Conservation (phyloP, 2,797 vertebrate species). For the Lemur catta region DNA sequence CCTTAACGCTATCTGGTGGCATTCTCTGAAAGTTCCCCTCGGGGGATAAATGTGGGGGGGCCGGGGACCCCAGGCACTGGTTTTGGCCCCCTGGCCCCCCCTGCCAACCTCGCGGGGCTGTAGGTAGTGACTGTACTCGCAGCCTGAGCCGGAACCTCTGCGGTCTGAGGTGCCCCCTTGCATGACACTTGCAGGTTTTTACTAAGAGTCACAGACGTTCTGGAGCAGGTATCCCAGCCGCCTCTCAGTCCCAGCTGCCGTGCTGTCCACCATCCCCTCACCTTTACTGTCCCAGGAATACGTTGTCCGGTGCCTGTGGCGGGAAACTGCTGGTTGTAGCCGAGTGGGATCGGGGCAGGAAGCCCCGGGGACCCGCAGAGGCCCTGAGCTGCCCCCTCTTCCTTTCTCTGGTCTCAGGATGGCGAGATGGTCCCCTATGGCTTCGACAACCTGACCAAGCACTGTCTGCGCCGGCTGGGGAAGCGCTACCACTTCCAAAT, state of each 20-base stretch:
- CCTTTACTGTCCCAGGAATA: too few species aligned
- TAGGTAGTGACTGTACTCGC: background rate
- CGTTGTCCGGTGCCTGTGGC: background rate
- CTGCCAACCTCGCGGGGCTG: background rate
- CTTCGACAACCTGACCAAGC: conserved; percentile 83
- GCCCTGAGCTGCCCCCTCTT: background rate
- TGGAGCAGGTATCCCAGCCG: background rate
- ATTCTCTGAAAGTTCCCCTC: background rate
- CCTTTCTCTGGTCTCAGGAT: conserved; percentile 82
- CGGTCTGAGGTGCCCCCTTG: background rate
- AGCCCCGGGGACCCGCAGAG: background rate
- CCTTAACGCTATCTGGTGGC: background rate
- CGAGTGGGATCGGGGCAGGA: background rate
- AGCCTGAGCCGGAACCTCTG: background rate
- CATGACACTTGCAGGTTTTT: too few species aligned
- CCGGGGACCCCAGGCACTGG: too few species aligned
- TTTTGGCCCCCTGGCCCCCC: background rate
- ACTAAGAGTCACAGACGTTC: background rate
- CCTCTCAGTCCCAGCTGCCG: background rate
- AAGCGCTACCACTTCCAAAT: conserved; percentile 87
- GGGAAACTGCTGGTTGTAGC: background rate
- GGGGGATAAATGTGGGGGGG: background rate
- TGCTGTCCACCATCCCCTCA: background rate
- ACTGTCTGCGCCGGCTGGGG: conserved; percentile 87
- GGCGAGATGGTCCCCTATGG: conserved; percentile 88